A percentile compares a stretch with the other conserved stretches of the same genome.
These are phyloP conservation scores for Choristoneura fumiferana DNA, from an alignment of 1,140 invertebrate species.

Conservation along the genomic window DNA sequence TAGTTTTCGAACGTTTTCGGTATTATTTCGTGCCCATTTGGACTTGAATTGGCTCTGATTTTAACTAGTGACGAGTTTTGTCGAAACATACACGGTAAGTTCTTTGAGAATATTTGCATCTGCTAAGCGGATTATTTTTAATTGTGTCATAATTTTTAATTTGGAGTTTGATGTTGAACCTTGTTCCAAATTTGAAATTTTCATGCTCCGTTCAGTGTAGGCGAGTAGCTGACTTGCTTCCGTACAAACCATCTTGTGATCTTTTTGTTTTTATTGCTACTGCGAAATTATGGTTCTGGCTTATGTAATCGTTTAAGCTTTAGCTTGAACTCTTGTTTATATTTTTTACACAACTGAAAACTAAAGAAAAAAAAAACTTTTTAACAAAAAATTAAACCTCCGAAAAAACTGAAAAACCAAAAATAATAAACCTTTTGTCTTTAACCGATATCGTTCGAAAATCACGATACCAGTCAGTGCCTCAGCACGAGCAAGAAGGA, in stretches of 20 bases:
- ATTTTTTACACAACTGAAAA: too few species aligned
- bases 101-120: neutral
- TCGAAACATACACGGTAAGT: slow-evolving; percentile 68
- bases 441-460: too few species aligned
- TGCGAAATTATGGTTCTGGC: neutral
- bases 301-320: too few species aligned
- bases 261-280: neutral
- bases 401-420: too few species aligned
- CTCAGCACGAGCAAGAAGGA: too few species aligned
- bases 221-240: neutral
- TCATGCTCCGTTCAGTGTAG: neutral
- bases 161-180: neutral
- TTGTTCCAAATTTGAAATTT: neutral
- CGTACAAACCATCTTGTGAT: neutral
- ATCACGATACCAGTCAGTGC: too few species aligned
- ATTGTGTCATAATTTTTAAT: slow-evolving; percentile 20
- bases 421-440: too few species aligned
- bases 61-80: slow-evolving; percentile 46
- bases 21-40: slow-evolving; percentile 42
- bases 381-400: too few species aligned
- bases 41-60: slow-evolving; percentile 34
- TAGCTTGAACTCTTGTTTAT: too few species aligned
- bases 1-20: slow-evolving; percentile 25
- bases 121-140: slow-evolving; percentile 19
- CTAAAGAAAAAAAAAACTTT: too few species aligned